Conservation (phyloP, 1,140 invertebrate genomes). For the Platyscapa corneri region DNA sequence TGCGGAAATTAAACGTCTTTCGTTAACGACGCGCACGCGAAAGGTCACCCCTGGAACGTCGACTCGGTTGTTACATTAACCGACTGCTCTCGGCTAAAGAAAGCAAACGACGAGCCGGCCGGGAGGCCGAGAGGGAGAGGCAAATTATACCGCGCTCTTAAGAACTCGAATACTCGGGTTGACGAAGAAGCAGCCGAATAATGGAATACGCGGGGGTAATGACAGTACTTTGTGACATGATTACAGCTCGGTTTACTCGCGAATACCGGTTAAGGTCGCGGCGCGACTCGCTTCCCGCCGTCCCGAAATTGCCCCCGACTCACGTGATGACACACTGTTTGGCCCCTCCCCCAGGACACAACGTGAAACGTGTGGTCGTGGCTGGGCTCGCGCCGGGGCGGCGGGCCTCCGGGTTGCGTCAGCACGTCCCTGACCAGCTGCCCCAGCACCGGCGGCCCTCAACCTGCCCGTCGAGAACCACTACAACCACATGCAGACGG, state of each 20-base stretch:
- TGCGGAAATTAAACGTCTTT: neutral
- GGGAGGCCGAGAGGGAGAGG: neutral
- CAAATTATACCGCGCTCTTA: too few relatives aligned
- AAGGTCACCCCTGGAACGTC: neutral
- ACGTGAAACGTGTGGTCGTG: constrained; percentile 80
- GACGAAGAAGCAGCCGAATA: neutral
- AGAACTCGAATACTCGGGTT: too few relatives aligned
- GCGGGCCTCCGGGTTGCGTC: constrained; percentile 67
- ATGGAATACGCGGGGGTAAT: too few relatives aligned
- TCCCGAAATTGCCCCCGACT: too few relatives aligned
- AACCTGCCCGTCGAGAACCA: constrained; percentile 79
- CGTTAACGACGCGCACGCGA: neutral
- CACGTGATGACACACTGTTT: neutral
- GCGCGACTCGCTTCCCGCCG: too few relatives aligned
- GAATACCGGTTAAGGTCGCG: too few relatives aligned
- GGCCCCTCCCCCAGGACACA: constrained; percentile 65
- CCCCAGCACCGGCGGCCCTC: constrained; percentile 70
- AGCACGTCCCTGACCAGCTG: constrained; percentile 70
- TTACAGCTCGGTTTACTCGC: too few relatives aligned
- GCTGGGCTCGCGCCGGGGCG: constrained; percentile 76
- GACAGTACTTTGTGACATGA: too few relatives aligned
- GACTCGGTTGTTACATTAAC: neutral
- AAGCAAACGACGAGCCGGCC: too few relatives aligned
- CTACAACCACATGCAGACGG: constrained; percentile 82
- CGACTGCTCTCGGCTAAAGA: neutral